phyloP scores from a whole-genome alignment of 2,113 vertebrate species.

The Psettodes erumei region DNA sequence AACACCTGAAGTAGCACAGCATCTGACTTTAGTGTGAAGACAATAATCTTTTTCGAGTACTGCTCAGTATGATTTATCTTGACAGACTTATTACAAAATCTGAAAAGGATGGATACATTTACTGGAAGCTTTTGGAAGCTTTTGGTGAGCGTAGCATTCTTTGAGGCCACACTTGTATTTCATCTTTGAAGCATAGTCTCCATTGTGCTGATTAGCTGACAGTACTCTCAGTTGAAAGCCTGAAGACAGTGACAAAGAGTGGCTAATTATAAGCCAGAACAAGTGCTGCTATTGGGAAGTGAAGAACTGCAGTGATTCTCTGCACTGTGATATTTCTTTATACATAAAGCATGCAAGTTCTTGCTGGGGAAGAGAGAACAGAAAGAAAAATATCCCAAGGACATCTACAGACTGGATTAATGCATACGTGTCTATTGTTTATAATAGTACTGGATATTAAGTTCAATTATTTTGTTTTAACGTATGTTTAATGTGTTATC shows the following conservation, averaged over 20 bases:
- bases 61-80: neutral
- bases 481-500: neutral
- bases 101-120: neutral
- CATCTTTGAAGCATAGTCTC: conserved; percentile 1
- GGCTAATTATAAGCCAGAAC: conserved; percentile 2
- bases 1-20: neutral
- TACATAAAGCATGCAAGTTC: neutral
- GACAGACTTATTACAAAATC: neutral
- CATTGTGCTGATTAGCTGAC: neutral
- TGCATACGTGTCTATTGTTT: neutral
- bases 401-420: neutral
- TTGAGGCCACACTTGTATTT: neutral
- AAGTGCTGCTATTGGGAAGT: neutral
- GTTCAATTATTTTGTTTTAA: neutral
- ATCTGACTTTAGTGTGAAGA: neutral
- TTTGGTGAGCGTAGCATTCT: neutral
- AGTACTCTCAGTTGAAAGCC: neutral
- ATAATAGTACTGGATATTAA: neutral
- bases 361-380: neutral
- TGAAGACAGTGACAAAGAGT: neutral
- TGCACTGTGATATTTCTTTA: neutral
- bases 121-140: neutral
- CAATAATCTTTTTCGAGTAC: conserved; percentile 1
- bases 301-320: neutral
- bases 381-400: neutral